Conservation (phyloP, 2,888 invertebrate genomes). For the Acanthosoma haemorrhoidale region DNA sequence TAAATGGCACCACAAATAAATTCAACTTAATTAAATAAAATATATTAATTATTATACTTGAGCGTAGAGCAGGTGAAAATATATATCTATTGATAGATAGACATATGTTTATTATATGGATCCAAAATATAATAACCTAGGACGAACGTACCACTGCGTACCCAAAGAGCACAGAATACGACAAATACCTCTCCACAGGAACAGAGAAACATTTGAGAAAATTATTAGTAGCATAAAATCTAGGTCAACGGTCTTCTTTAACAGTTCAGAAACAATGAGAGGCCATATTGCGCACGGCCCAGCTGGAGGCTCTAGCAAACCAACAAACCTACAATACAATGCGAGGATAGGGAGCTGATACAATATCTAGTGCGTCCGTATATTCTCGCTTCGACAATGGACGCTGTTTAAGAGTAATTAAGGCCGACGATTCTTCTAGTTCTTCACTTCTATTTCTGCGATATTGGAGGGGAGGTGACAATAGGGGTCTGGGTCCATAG, state of each 20-base stretch:
- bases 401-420: background rate
- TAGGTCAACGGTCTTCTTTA: background rate
- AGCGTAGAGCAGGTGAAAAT: too few relatives aligned
- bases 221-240: too few relatives aligned
- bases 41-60: too few relatives aligned
- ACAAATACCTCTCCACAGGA: too few relatives aligned
- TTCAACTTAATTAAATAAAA: too few relatives aligned
- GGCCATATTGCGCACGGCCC: background rate
- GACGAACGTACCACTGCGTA: too few relatives aligned
- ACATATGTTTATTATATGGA: too few relatives aligned
- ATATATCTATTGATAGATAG: too few relatives aligned
- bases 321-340: background rate
- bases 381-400: background rate
- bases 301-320: background rate
- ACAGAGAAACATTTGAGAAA: too few relatives aligned
- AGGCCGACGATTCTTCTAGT: background rate
- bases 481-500: background rate
- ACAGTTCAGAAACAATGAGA: background rate
- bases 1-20: too few relatives aligned
- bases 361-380: constrained; percentile 1
- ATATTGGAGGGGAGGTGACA: background rate
- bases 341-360: background rate
- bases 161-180: too few relatives aligned
- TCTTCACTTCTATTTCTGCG: background rate
- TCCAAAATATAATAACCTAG: too few relatives aligned